A percentile compares a stretch with the other conserved stretches of the same genome.
phyloP scores from a whole-genome alignment of 2,797 vertebrate species.

The Emydoidea blandingii region DNA sequence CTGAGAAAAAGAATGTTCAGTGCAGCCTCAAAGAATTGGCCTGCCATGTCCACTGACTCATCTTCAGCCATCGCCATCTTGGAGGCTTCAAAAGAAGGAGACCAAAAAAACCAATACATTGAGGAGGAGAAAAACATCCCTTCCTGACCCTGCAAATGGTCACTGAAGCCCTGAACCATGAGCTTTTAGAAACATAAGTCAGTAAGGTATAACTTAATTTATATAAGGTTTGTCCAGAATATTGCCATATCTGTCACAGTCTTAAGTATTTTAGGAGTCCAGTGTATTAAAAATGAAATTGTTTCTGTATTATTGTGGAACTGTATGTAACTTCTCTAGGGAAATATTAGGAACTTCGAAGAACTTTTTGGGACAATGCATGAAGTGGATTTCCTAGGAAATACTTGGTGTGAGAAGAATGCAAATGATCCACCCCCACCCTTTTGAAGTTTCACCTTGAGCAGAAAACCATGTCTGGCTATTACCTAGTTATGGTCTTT shows the following conservation, averaged over 20 bases:
- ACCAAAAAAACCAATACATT: background rate
- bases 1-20: background rate
- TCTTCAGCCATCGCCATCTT: background rate
- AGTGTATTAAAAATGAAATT: background rate
- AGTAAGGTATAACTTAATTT: too few relatives aligned
- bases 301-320: background rate
- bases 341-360: background rate
- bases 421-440: too few relatives aligned
- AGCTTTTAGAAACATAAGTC: background rate
- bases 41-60: too few relatives aligned
- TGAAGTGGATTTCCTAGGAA: background rate
- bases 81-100: background rate
- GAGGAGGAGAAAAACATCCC: background rate
- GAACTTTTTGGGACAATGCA: background rate
- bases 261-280: background rate
- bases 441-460: background rate
- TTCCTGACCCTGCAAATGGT: background rate
- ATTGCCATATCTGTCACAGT: background rate
- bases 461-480: background rate
- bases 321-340: background rate
- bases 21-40: background rate
- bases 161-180: background rate
- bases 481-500: background rate
- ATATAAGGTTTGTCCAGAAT: too few relatives aligned
- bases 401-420: background rate